Percentiles rank a stretch among this genome's conserved stretches.
Conservation (phyloP, 2,113 vertebrate species). For the Lampris megalopsis region DNA sequence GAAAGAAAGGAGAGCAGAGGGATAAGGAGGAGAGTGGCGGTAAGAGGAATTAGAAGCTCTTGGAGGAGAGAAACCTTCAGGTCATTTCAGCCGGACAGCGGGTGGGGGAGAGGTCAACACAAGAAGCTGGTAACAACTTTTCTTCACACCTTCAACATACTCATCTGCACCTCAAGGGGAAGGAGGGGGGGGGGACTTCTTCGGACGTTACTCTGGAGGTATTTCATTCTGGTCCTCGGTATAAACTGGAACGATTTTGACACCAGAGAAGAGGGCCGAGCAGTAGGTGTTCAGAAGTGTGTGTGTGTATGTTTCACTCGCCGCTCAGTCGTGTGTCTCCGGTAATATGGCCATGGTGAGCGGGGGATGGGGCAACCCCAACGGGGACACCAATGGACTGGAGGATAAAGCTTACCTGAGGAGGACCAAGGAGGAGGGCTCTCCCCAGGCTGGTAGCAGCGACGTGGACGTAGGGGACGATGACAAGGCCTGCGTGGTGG, state of each 20-base stretch:
- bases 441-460: conserved; percentile 90
- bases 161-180: conserved; percentile 7
- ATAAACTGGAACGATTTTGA: background rate
- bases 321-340: conserved; percentile 44
- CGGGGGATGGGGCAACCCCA: conserved; percentile 93
- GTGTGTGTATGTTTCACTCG: conserved; percentile 59
- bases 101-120: conserved; percentile 71
- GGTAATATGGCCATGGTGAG: conserved; percentile 95
- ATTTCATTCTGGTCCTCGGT: background rate
- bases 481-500: conserved; percentile 89
- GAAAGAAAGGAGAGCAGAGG: conserved; percentile 49
- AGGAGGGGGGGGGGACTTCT: background rate
- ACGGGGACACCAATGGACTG: conserved; percentile 85
- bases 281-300: conserved; percentile 9
- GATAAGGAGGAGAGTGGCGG: conserved; percentile 41
- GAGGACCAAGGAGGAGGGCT: conserved; percentile 87
- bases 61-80: conserved; percentile 48
- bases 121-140: conserved; percentile 20
- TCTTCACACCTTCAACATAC: conserved; percentile 7
- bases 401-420: conserved; percentile 87
- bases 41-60: conserved; percentile 32
- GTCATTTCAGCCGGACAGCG: conserved; percentile 58
- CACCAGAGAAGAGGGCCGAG: background rate
- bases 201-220: conserved; percentile 4
- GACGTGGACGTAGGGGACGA: conserved; percentile 91